These are phyloP conservation scores for Sinohyriopsis cumingii DNA, from an alignment of 2,888 invertebrate genomes.

Conservation along the genomic window DNA sequence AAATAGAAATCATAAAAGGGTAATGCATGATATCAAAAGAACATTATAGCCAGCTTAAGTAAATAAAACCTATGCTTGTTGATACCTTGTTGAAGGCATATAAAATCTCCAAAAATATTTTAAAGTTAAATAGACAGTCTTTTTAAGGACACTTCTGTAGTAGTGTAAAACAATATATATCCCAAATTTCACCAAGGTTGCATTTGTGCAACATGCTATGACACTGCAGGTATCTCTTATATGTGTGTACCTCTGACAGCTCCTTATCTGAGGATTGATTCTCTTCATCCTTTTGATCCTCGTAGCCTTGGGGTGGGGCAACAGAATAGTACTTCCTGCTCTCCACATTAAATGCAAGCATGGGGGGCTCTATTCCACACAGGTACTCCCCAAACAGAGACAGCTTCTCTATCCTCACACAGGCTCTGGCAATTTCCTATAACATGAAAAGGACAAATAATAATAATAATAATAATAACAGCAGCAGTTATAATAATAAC, in stretches of 20 bases:
- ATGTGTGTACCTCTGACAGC: conserved; percentile 21
- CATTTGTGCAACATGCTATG: not conserved
- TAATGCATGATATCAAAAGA: no score
- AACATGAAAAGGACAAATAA: conserved; percentile 10
- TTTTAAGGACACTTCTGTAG: no score
- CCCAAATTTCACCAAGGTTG: no score
- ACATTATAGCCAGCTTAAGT: no score
- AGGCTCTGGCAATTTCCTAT: conserved; percentile 82
- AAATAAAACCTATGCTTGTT: no score
- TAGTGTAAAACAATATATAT: no score
- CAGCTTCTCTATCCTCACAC: conserved; percentile 82
- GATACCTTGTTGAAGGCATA: no score
- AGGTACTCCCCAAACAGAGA: conserved; percentile 88
- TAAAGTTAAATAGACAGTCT: no score
- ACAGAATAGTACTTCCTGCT: conserved; percentile 63
- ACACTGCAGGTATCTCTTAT: conserved; percentile 7
- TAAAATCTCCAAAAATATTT: no score
- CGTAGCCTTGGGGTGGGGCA: conserved; percentile 53
- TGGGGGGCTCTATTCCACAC: conserved; percentile 90
- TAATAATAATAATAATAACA: no score
- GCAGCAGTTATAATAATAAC: no score
- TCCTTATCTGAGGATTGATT: conserved; percentile 13
- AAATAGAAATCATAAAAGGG: no score
- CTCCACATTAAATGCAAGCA: conserved; percentile 77
- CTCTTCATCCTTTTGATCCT: conserved; percentile 70